Base-by-base conservation (phyloP, 2,113 vertebrate genomes). In the Rafetus swinhoei region DNA sequence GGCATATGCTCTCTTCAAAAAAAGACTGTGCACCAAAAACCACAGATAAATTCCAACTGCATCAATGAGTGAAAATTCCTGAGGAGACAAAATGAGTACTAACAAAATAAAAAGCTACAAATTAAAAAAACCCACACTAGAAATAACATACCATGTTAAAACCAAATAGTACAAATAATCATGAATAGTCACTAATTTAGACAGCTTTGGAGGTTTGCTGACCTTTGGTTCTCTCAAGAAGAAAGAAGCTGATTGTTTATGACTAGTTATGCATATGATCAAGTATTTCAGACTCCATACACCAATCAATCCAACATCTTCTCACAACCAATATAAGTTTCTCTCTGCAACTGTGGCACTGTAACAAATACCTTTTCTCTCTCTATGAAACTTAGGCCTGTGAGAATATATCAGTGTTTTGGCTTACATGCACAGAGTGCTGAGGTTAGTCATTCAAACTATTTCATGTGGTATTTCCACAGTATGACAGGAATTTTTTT, bases 391-490 rank as follows among this genome's bases (percentile, higher is more conserved):
- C 45, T 79, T n/a, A 76, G 39, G 76, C 16, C 3, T 55, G 54
- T 53, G 86, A 86, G 90, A 89, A 89, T 39, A 3, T 85, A 85
- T 60, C 93, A 86, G 45, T 32, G 12, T 74, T 92, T 94, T 83
- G 18, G 27, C 52, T 94, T 86, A 88, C 74, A 91, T 88, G 89
- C 57, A 80, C 11, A 0, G 1, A n/a, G 3, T n/a, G 13, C 84
- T 81, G 85, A 91, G 53, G 12, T 35, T 74, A 9, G 2, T 24
- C 88, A 83, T 85, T 91, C 90, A n/a, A 85, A 69, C 57, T n/a
- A 12, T 45, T 95, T 90, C 88, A 25, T 8, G 12, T 19, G 35
- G 2, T 22, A 84, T 62, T 76, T 95, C 9, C 10, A n/a, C 84
- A 6, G 83, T 19, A 81, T 14, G 6, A 79, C n/a, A 79, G 2